Evolutionary conservation across 2,113 vertebrate species (phyloP).

Genomic region (Phasianus colchicus): DNA sequence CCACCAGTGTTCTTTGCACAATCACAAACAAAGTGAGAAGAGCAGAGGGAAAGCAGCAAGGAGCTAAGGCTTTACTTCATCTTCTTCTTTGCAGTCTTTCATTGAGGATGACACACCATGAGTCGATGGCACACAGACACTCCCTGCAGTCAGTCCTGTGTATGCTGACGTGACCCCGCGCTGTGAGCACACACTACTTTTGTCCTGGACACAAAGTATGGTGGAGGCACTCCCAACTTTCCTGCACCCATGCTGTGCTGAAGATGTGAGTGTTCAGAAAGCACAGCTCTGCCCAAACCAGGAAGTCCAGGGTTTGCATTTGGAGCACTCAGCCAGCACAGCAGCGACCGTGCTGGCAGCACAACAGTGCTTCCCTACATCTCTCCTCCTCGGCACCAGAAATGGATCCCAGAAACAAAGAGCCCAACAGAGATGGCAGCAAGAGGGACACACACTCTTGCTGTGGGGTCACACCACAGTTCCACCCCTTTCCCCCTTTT

Average conservation of each 20-base stretch:
- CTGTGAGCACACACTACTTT: too few relatives aligned
- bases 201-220: neutral
- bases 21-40: neutral
- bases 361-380: neutral
- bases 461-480: neutral
- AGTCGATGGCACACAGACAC: fast-evolving
- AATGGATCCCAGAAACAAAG: neutral
- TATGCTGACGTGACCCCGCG: too few relatives aligned
- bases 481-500: neutral
- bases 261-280: neutral
- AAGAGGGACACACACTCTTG: neutral
- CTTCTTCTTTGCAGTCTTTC: neutral
- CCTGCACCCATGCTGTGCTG: neutral
- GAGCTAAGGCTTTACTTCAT: neutral
- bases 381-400: fast-evolving
- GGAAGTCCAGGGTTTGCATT: neutral
- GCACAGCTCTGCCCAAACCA: neutral
- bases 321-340: neutral
- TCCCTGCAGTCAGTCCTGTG: neutral
- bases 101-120: fast-evolving
- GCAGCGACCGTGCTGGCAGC: neutral
- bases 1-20: neutral
- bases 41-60: neutral
- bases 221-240: neutral
- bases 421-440: neutral